phyloP scores from a whole-genome alignment of 2,797 vertebrate species.

The Sphaeramia orbicularis region DNA sequence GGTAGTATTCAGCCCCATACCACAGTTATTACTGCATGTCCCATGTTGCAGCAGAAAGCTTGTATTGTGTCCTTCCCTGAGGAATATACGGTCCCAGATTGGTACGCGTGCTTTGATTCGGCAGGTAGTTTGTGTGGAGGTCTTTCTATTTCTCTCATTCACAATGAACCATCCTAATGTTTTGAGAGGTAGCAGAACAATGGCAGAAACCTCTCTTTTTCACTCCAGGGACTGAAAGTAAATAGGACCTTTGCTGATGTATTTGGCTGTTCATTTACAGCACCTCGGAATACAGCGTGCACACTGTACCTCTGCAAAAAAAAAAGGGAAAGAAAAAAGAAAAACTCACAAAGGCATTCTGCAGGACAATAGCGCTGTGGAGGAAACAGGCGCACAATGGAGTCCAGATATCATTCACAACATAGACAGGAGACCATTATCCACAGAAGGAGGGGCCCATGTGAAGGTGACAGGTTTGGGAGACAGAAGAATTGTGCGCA shows the following conservation, averaged over 20 bases:
- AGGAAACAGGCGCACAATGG: slow-evolving; percentile 67
- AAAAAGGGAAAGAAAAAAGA: slow-evolving; percentile 10
- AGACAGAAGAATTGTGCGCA: slow-evolving; percentile 49
- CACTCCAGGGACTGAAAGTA: slow-evolving; percentile 54
- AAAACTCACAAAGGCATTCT: slow-evolving; percentile 64
- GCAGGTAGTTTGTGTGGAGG: slow-evolving; percentile 59
- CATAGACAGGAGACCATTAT: slow-evolving; percentile 75
- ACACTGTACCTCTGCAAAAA: slow-evolving; percentile 43
- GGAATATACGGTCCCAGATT: slow-evolving; percentile 46
- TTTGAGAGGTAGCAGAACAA: slow-evolving; percentile 64
- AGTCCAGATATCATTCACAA: slow-evolving; percentile 79
- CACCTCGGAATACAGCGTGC: slow-evolving; percentile 45
- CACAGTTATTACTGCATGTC: slow-evolving; percentile 50
- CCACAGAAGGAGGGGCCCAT: slow-evolving; percentile 63
- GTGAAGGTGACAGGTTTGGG: slow-evolving; percentile 67
- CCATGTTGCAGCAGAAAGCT: slow-evolving; percentile 46
- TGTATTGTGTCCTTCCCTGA: slow-evolving; percentile 61
- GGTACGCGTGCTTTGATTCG: slow-evolving; percentile 46
- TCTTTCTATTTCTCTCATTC: slow-evolving; percentile 54
- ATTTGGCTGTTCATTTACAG: slow-evolving; percentile 71
- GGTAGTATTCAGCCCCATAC: slow-evolving; percentile 52
- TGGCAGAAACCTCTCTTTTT: slow-evolving; percentile 55
- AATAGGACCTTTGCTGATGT: slow-evolving; percentile 67
- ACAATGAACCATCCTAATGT: slow-evolving; percentile 59
- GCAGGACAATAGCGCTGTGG: slow-evolving; percentile 60